Percentiles rank a stretch among this genome's conserved stretches.
Evolutionary conservation across 1,140 invertebrate genomes (phyloP).

Genomic region (Apolygus lucorum): DNA sequence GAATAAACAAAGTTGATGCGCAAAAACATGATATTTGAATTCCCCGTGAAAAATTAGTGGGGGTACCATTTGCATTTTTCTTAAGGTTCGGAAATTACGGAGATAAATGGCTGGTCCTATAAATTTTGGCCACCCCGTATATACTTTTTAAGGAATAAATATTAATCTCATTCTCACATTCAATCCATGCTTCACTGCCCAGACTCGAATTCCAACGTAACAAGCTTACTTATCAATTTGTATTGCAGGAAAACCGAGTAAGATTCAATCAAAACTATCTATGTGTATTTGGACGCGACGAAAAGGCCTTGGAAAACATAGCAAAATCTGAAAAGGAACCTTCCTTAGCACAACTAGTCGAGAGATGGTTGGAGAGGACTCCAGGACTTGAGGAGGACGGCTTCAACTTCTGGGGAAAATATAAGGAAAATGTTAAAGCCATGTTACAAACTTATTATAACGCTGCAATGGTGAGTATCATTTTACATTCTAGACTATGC

Average conservation of each 20-base stretch:
- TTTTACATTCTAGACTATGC: not conserved
- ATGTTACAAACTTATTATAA: conserved; percentile 61
- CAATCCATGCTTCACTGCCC: too few relatives aligned
- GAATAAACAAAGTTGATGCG: too few relatives aligned
- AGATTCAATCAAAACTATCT: conserved; percentile 74
- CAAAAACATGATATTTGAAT: too few relatives aligned
- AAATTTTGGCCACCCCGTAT: too few relatives aligned
- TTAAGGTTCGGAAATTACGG: too few relatives aligned
- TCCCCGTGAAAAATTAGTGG: too few relatives aligned
- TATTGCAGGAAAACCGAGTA: conserved; percentile 31
- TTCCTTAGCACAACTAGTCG: conserved; percentile 72
- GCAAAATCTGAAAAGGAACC: conserved; percentile 71
- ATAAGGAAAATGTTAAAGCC: conserved; percentile 62
- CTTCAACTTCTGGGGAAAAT: conserved; percentile 92
- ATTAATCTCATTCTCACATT: too few relatives aligned
- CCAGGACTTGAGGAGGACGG: conserved; percentile 75
- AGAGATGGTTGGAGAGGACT: conserved; percentile 89
- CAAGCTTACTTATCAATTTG: conserved; percentile 14
- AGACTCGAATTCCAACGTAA: too few relatives aligned
- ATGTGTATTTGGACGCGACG: conserved; percentile 72
- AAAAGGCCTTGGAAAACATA: conserved; percentile 60
- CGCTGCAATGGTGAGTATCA: conserved; percentile 45
- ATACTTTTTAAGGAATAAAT: too few relatives aligned
- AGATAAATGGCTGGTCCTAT: too few relatives aligned
- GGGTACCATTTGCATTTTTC: too few relatives aligned